Percentiles rank a stretch among this genome's conserved stretches.
Evolutionary conservation across 1,140 invertebrate species (phyloP).

Genomic region (Brachystomella parvula): DNA sequence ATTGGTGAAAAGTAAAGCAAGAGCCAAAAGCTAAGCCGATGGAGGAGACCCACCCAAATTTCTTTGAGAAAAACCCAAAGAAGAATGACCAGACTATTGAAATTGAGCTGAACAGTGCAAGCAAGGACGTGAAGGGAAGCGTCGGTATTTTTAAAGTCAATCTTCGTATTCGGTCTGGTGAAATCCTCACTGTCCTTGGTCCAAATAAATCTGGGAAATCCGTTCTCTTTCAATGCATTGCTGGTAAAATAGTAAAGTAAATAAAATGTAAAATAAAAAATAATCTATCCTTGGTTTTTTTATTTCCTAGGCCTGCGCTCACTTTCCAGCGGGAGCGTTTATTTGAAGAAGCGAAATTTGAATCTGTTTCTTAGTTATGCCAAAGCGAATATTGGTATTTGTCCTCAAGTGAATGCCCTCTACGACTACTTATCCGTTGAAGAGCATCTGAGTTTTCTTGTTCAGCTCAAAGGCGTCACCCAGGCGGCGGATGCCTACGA

Average conservation of each 20-base stretch:
- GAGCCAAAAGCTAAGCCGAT: background rate
- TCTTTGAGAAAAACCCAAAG: background rate
- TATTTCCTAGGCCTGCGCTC: background rate
- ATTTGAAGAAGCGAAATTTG: background rate
- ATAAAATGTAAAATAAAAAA: background rate
- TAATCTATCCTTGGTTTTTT: background rate
- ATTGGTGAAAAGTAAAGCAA: background rate
- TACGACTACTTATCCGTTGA: slow-evolving; percentile 9
- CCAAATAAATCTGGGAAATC: background rate
- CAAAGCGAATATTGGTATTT: background rate
- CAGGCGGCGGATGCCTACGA: background rate
- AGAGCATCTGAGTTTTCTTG: background rate
- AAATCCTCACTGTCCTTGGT: background rate
- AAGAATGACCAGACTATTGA: background rate
- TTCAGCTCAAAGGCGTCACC: background rate
- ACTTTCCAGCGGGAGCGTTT: background rate
- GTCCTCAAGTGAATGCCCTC: background rate
- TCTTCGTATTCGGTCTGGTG: background rate
- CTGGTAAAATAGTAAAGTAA: background rate
- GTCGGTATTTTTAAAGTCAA: background rate
- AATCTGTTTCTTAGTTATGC: background rate
- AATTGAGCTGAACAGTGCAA: background rate
- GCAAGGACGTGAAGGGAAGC: background rate
- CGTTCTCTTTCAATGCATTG: background rate
- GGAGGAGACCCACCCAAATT: background rate